A percentile compares a stretch with the other conserved stretches of the same genome.
phyloP scores from a whole-genome alignment of 1,140 invertebrate genomes.

The Panonychus citri region DNA sequence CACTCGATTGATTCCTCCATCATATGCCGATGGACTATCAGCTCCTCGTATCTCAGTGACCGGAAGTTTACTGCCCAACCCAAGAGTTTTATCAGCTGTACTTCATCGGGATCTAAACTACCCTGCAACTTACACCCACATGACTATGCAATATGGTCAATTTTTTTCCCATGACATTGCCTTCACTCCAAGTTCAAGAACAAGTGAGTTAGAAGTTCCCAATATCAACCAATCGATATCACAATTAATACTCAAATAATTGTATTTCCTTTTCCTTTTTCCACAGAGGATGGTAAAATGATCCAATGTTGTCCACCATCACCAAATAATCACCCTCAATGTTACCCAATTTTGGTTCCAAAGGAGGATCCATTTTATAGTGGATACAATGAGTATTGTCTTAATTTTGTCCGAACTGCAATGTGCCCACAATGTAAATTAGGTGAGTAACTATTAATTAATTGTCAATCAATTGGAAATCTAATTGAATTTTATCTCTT shows the following conservation, averaged over 20 bases:
- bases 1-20: conserved; percentile 34
- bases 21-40: conserved; percentile 32
- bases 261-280: conserved; percentile 11
- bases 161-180: conserved; percentile 34
- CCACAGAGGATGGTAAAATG: conserved; percentile 16
- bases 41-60: conserved; percentile 31
- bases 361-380: conserved; percentile 52
- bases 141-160: conserved; percentile 34
- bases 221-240: not conserved
- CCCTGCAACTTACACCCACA: conserved; percentile 19
- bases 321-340: conserved; percentile 28
- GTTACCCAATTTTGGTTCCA: conserved; percentile 64
- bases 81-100: conserved; percentile 12
- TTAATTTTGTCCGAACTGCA: conserved; percentile 58
- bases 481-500: too few relatives aligned
- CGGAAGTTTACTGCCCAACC: conserved; percentile 16
- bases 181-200: conserved; percentile 44
- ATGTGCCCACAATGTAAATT: conserved; percentile 16
- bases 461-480: not conserved
- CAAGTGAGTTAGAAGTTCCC: conserved; percentile 3
- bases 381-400: conserved; percentile 40
- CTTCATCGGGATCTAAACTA: conserved; percentile 16
- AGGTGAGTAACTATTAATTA: conserved; percentile 8
- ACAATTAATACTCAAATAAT: not conserved
- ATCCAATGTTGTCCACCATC: conserved; percentile 17